phyloP scores from a whole-genome alignment of 2,888 invertebrate genomes.

The Phyllotreta striolata region DNA sequence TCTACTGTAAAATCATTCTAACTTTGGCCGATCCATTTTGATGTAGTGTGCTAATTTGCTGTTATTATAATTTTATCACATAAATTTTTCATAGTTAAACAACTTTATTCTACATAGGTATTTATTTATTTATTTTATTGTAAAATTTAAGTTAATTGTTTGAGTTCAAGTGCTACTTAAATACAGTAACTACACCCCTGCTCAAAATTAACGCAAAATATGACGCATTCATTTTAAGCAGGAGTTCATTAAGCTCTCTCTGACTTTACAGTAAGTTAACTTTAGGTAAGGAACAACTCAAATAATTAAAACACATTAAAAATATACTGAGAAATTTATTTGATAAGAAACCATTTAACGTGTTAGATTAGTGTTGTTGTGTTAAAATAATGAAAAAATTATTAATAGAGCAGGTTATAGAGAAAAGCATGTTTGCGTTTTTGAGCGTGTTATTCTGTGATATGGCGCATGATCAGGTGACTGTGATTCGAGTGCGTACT shows the following conservation, averaged over 20 bases:
- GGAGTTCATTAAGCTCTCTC: too few relatives aligned
- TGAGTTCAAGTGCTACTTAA: too few relatives aligned
- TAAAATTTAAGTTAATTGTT: too few relatives aligned
- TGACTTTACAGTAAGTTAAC: too few relatives aligned
- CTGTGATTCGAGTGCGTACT: conserved; percentile 60
- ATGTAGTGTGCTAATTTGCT: conserved; percentile 5
- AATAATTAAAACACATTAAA: not conserved
- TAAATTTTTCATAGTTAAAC: conserved; percentile 15
- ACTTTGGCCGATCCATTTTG: conserved; percentile 9
- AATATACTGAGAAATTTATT: conserved; percentile 7
- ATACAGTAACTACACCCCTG: too few relatives aligned
- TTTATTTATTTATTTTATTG: too few relatives aligned
- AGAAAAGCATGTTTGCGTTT: conserved; percentile 54
- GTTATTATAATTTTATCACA: conserved; percentile 8
- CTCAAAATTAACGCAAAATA: too few relatives aligned
- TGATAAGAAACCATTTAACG: conserved; percentile 13
- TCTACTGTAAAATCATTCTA: too few relatives aligned
- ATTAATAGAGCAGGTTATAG: conserved; percentile 24
- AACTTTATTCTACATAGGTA: too few relatives aligned
- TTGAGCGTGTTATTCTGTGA: conserved; percentile 61
- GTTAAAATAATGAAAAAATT: conserved; percentile 22
- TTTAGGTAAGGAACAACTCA: conserved; percentile 1
- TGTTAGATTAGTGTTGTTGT: conserved; percentile 32
- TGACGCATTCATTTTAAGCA: too few relatives aligned
- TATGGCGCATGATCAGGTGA: conserved; percentile 63